These are phyloP conservation scores for Brachionus calyciflorus DNA, from an alignment of 1,140 invertebrate species.

Conservation along the genomic window DNA sequence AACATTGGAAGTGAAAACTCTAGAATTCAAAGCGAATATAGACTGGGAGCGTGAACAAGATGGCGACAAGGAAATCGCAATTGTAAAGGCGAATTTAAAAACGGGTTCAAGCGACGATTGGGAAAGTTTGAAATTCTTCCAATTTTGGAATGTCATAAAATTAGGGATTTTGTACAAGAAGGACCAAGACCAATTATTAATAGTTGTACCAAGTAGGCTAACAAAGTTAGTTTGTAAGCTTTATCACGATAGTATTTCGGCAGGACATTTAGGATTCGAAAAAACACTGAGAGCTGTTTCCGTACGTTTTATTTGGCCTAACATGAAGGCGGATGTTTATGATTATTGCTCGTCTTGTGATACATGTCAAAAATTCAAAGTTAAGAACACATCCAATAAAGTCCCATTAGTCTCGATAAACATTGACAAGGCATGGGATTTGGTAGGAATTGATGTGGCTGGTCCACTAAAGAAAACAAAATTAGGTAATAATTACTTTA, in stretches of 20 bases:
- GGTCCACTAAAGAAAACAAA: too few species aligned
- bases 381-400: too few species aligned
- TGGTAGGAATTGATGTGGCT: too few species aligned
- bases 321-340: slow-evolving; percentile 16
- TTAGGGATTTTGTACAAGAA: slow-evolving; percentile 17
- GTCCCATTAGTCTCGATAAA: too few species aligned
- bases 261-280: too few species aligned
- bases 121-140: not conserved
- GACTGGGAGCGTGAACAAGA: slow-evolving; percentile 11
- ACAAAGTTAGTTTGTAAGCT: slow-evolving; percentile 7
- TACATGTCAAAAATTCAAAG: slow-evolving; percentile 14
- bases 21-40: slow-evolving; percentile 15
- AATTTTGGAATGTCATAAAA: not conserved
- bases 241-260: not conserved
- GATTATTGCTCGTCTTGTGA: slow-evolving; percentile 1
- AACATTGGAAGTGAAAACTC: not conserved
- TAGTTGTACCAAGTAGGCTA: not conserved
- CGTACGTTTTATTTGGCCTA: not conserved
- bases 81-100: slow-evolving; percentile 12
- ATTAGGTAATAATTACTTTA: too few species aligned
- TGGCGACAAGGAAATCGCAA: slow-evolving; percentile 7
- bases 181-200: not conserved
- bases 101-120: not conserved
- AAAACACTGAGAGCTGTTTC: too few species aligned
- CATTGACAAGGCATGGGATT: too few species aligned